Evolutionary conservation across 2,113 vertebrate genomes (phyloP).

Genomic region (Poecilia latipinna): DNA sequence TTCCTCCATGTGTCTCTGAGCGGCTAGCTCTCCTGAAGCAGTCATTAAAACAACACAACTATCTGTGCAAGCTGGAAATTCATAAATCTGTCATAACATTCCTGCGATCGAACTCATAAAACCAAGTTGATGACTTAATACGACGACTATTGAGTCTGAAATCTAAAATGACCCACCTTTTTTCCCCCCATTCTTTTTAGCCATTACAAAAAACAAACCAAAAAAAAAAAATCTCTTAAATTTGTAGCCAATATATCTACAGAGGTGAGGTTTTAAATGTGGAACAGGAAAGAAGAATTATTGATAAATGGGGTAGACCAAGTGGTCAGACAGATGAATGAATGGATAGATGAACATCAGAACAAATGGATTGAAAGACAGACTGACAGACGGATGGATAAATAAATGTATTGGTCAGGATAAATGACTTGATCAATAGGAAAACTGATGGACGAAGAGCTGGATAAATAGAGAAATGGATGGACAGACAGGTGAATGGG

Average conservation of each 20-base stretch:
- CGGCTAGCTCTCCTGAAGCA: background rate
- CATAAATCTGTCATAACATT: background rate
- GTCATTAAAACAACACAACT: background rate
- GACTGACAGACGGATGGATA: background rate
- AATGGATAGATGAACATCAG: background rate
- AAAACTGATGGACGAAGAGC: background rate
- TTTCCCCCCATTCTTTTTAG: background rate
- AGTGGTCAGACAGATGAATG: background rate
- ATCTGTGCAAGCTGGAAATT: background rate
- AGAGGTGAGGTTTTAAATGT: background rate
- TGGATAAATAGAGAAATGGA: background rate
- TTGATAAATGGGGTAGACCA: background rate
- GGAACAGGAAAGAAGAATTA: background rate
- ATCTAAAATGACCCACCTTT: background rate
- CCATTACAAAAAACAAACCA: background rate
- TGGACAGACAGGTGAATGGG: background rate
- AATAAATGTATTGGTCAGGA: background rate
- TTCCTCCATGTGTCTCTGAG: background rate
- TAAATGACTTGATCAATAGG: background rate
- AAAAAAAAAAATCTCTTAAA: too few species aligned
- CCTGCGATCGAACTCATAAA: background rate
- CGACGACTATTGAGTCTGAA: background rate
- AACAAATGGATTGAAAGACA: background rate
- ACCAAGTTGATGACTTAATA: background rate
- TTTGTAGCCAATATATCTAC: background rate